Evolutionary conservation across 2,113 vertebrate genomes (phyloP).

Genomic region (Morone chrysops): DNA sequence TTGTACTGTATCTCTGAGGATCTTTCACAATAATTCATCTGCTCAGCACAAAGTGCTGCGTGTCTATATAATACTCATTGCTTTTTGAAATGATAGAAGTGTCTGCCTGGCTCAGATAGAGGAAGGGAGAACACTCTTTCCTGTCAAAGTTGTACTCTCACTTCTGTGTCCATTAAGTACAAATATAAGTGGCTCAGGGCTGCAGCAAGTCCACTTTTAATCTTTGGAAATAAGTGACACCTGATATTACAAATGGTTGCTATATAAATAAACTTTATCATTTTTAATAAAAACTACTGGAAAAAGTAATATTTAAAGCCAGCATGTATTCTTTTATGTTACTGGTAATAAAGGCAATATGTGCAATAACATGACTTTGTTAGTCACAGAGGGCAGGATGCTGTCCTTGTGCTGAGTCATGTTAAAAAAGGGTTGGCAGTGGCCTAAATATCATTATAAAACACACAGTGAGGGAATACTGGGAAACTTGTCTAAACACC

Average conservation of each 20-base stretch:
- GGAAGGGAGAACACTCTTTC: constrained; percentile 12
- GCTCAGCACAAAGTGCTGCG: not conserved
- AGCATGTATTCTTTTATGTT: not conserved
- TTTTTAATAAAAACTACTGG: not conserved
- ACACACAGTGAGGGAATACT: constrained; percentile 7
- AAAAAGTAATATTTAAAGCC: not conserved
- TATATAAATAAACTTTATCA: not conserved
- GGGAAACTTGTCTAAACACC: constrained; percentile 7
- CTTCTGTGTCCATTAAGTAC: not conserved
- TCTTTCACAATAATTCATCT: constrained; percentile 12
- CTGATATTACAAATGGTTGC: not conserved
- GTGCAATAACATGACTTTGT: not conserved
- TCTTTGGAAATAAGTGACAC: not conserved
- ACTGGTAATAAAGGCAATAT: not conserved
- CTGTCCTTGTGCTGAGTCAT: constrained; percentile 8
- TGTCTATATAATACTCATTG: not conserved
- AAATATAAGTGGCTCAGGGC: not conserved
- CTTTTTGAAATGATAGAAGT: constrained; percentile 8
- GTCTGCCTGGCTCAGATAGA: constrained; percentile 15
- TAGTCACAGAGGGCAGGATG: constrained; percentile 3
- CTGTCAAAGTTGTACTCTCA: not conserved
- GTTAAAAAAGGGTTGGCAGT: not conserved
- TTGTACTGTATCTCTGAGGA: constrained; percentile 1
- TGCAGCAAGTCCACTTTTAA: not conserved
- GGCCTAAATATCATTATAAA: constrained; percentile 4